phyloP scores from a whole-genome alignment of 2,888 invertebrate genomes.

The Scaeva pyrastri region DNA sequence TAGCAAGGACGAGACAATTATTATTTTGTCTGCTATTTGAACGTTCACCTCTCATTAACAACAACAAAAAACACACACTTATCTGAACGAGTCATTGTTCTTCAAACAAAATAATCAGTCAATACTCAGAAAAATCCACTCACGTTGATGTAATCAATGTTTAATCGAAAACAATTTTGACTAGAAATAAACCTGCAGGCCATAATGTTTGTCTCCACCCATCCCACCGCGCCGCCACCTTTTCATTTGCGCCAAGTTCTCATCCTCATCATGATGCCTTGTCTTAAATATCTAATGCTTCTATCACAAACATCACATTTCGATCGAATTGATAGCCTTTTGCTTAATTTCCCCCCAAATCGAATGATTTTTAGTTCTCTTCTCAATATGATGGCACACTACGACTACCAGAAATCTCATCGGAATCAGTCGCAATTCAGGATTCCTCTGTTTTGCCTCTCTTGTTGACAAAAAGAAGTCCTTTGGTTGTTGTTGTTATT shows the following conservation, averaged over 20 bases:
- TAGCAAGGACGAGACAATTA: too few species aligned
- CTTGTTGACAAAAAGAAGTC: conserved; percentile 48
- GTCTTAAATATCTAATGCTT: conserved; percentile 35
- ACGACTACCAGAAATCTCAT: conserved; percentile 16
- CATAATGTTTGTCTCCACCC: not conserved
- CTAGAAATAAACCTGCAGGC: conserved; percentile 40
- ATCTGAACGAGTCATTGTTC: too few species aligned
- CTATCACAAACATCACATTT: conserved; percentile 67
- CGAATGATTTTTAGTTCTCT: conserved; percentile 58
- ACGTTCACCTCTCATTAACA: too few species aligned
- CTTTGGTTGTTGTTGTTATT: conserved; percentile 7
- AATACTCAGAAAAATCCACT: conserved; percentile 16
- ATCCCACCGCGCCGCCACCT: conserved; percentile 14
- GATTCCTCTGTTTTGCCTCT: not conserved
- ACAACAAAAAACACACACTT: too few species aligned
- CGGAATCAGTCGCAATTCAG: conserved; percentile 6
- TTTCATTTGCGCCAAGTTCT: not conserved
- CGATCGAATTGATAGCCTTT: conserved; percentile 67
- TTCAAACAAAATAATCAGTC: not conserved
- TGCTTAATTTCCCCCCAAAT: conserved; percentile 69
- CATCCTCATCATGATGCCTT: not conserved
- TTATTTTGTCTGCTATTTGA: too few species aligned
- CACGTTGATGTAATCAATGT: conserved; percentile 64
- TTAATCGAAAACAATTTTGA: conserved; percentile 60
- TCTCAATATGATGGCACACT: conserved; percentile 24